These are phyloP conservation scores for Leptinotarsa juncta DNA, from an alignment of 2,888 invertebrate species.

Conservation along the genomic window DNA sequence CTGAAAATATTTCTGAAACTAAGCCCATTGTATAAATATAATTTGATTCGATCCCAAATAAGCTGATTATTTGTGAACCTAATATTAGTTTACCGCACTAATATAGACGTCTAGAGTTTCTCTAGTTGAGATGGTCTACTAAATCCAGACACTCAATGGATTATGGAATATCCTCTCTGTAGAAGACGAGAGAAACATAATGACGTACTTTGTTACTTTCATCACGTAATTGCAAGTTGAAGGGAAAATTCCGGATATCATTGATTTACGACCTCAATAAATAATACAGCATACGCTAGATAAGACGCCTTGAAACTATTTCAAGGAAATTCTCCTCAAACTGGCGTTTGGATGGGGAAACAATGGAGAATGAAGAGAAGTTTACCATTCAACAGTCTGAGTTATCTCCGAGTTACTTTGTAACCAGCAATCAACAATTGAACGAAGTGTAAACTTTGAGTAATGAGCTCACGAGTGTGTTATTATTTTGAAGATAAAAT, in stretches of 20 bases:
- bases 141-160: not conserved
- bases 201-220: constrained; percentile 22
- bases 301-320: constrained; percentile 36
- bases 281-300: constrained; percentile 34
- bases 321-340: constrained; percentile 17
- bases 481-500: too few relatives aligned
- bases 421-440: too few relatives aligned
- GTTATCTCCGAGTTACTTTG: not conserved
- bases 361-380: constrained; percentile 28
- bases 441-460: too few relatives aligned
- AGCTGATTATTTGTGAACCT: too few relatives aligned
- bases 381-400: not conserved
- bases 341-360: constrained; percentile 23
- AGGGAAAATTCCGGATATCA: constrained; percentile 23
- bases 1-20: too few relatives aligned
- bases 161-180: constrained; percentile 10
- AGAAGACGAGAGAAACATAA: constrained; percentile 8
- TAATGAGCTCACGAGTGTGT: too few relatives aligned
- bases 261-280: constrained; percentile 28
- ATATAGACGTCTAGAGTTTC: not conserved
- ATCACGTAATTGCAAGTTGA: constrained; percentile 25
- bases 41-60: too few relatives aligned
- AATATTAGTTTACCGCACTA: too few relatives aligned
- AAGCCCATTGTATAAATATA: too few relatives aligned
- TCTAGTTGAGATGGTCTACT: not conserved